phyloP scores from a whole-genome alignment of 2,113 vertebrate genomes.

The Plecotus auritus region DNA sequence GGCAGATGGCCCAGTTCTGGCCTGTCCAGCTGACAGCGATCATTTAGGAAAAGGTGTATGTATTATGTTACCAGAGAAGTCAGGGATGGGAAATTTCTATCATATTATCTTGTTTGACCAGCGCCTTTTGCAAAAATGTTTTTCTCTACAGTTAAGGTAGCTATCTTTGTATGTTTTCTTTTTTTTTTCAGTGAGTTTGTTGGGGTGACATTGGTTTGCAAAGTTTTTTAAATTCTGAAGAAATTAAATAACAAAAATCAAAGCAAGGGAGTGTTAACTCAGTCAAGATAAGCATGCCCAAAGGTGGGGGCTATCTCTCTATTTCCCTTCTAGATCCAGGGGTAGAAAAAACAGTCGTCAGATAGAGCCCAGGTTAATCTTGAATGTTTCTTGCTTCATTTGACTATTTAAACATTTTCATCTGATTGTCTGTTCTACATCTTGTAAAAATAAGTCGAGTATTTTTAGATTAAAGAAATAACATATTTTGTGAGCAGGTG shows the following conservation, averaged over 20 bases:
- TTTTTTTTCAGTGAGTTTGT: background rate
- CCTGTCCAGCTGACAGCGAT: background rate
- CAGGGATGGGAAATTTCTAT: background rate
- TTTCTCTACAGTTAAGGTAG: background rate
- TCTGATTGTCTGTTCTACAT: conserved; percentile 44
- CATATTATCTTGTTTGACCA: background rate
- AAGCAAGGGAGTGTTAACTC: background rate
- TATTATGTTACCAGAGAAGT: background rate
- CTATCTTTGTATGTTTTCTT: background rate
- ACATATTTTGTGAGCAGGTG: conserved; percentile 71
- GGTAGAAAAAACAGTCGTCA: background rate
- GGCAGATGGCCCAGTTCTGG: background rate
- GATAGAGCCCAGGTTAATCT: conserved; percentile 16
- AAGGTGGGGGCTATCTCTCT: background rate
- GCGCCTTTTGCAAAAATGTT: background rate
- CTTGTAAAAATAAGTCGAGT: conserved; percentile 22
- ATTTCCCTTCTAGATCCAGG: background rate
- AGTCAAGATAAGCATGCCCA: background rate
- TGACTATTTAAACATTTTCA: conserved; percentile 71
- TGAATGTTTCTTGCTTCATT: conserved; percentile 52
- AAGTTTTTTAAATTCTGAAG: conserved; percentile 26
- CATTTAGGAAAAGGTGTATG: background rate
- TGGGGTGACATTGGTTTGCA: background rate
- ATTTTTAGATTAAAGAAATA: conserved; percentile 72
- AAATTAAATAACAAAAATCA: background rate